Percentiles rank a stretch among this genome's conserved stretches.
Conservation (phyloP, 2,113 vertebrate genomes). For the Vidua chalybeata region DNA sequence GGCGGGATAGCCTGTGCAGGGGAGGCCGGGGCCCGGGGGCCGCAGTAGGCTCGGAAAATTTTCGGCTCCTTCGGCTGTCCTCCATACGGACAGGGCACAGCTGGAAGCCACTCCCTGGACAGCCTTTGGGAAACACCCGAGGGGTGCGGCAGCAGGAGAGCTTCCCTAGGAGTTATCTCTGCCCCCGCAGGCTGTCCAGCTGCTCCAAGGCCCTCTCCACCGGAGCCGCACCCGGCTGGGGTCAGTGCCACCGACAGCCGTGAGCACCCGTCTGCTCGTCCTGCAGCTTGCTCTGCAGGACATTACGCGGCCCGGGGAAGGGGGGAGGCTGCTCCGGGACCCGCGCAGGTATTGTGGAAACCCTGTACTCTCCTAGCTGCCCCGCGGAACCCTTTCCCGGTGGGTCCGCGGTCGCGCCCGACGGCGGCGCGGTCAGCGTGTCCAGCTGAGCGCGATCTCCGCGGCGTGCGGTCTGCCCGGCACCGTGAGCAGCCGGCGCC, state of each 20-base stretch:
- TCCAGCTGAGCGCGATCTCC: neutral
- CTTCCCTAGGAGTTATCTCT: neutral
- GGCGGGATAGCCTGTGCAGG: neutral
- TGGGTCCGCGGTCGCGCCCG: too few relatives aligned
- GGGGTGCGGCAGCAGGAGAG: neutral
- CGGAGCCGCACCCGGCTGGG: too few relatives aligned
- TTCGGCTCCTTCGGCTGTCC: neutral
- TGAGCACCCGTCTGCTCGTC: neutral
- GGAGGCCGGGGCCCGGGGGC: neutral
- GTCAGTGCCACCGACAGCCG: neutral
- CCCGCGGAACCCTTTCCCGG: neutral
- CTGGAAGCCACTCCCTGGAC: neutral
- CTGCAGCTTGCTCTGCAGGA: neutral
- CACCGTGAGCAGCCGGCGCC: neutral
- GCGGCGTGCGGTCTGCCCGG: neutral
- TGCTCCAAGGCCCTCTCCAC: neutral
- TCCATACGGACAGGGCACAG: neutral
- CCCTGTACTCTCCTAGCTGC: too few relatives aligned
- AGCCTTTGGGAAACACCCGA: neutral
- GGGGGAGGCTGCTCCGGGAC: neutral
- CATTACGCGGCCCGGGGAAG: neutral
- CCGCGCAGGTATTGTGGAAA: neutral
- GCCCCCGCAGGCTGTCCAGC: neutral
- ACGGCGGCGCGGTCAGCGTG: neutral
- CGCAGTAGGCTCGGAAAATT: fast-evolving